These are phyloP conservation scores for Drosophila ambigua DNA, from an alignment of 1,140 invertebrate species.

Conservation along the genomic window DNA sequence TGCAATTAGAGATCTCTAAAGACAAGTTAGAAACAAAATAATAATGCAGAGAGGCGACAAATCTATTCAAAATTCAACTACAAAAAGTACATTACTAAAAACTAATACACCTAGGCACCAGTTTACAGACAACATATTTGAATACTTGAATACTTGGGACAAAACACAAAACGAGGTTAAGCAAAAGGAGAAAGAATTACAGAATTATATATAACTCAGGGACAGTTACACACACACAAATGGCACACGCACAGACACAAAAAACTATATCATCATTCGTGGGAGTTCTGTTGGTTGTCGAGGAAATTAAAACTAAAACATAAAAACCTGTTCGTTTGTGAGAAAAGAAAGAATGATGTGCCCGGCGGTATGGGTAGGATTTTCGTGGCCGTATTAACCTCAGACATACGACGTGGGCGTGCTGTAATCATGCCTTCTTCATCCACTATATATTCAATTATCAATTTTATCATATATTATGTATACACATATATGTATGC, in stretches of 20 bases:
- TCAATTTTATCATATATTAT: slow-evolving; percentile 57
- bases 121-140: slow-evolving; percentile 13
- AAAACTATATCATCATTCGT: too few relatives aligned
- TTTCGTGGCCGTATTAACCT: slow-evolving; percentile 92
- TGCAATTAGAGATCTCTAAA: slow-evolving; percentile 44
- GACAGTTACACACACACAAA: slow-evolving; percentile 32
- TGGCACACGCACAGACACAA: too few relatives aligned
- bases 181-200: slow-evolving; percentile 43
- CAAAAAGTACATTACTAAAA: slow-evolving; percentile 7
- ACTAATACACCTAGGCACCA: slow-evolving; percentile 30
- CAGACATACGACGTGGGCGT: slow-evolving; percentile 95
- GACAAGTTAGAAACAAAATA: slow-evolving; percentile 26
- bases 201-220: slow-evolving; percentile 30
- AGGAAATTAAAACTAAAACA: slow-evolving; percentile 63
- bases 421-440: slow-evolving; percentile 89
- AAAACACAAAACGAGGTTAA: slow-evolving; percentile 51
- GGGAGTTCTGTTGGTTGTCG: background rate
- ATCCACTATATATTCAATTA: slow-evolving; percentile 83
- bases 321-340: slow-evolving; percentile 94
- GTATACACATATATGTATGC: slow-evolving; percentile 65
- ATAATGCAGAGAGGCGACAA: slow-evolving; percentile 33
- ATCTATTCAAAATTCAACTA: slow-evolving; percentile 31
- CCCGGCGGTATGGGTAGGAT: slow-evolving; percentile 97
- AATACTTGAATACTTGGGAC: slow-evolving; percentile 13
- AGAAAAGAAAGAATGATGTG: slow-evolving; percentile 98